Conservation (phyloP, 2,113 vertebrate genomes). For the Prunella fulvescens region DNA sequence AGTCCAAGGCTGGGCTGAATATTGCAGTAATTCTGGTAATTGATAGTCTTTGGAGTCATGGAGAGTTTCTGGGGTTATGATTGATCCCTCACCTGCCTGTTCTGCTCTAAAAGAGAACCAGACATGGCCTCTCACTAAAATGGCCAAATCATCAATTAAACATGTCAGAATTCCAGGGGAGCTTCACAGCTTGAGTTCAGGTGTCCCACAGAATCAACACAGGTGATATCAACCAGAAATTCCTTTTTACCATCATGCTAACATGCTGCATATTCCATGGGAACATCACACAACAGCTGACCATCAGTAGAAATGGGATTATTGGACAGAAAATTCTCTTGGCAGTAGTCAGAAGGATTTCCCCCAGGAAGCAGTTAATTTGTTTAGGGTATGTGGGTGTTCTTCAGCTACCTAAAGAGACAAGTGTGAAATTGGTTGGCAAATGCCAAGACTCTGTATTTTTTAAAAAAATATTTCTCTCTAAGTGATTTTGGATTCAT, state of each 20-base stretch:
- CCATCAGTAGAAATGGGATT: background rate
- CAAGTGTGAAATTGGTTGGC: background rate
- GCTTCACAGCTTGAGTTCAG: background rate
- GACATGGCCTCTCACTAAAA: background rate
- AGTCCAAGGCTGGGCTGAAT: background rate
- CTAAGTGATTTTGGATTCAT: background rate
- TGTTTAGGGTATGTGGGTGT: background rate
- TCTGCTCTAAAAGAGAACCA: background rate
- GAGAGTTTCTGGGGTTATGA: background rate
- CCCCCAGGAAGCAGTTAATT: background rate
- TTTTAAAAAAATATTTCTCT: background rate
- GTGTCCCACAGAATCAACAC: background rate
- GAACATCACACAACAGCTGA: background rate
- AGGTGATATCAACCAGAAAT: background rate
- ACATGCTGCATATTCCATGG: background rate
- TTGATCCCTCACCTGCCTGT: background rate
- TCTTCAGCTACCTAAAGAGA: background rate
- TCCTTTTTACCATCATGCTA: background rate
- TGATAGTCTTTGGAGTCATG: background rate
- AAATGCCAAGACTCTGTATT: background rate
- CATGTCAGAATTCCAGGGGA: background rate
- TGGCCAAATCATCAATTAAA: background rate
- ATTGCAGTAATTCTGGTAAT: background rate
- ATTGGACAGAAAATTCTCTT: background rate
- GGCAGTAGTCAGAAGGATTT: background rate